phyloP scores from a whole-genome alignment of 2,888 invertebrate genomes.

The Erannis defoliaria region DNA sequence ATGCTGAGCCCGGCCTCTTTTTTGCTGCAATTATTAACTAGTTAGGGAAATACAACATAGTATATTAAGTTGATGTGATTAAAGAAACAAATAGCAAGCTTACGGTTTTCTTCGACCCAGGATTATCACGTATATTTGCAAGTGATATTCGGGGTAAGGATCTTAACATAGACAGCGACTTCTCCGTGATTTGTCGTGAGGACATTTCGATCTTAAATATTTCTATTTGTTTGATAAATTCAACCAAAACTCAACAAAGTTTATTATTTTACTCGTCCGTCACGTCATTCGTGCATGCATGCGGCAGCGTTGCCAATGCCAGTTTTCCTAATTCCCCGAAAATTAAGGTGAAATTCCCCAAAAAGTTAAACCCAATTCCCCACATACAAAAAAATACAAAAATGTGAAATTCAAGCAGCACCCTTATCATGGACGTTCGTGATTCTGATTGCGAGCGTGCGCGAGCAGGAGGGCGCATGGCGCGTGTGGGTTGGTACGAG shows the following conservation, averaged over 20 bases:
- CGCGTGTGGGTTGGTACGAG: too few species aligned
- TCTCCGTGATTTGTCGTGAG: conserved; percentile 89
- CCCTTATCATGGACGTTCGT: too few species aligned
- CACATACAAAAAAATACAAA: too few species aligned
- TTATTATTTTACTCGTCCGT: too few species aligned
- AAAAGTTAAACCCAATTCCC: too few species aligned
- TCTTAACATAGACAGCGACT: conserved; percentile 91
- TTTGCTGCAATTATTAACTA: conserved; percentile 71
- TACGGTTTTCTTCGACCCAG: conserved; percentile 88
- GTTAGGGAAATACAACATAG: neutral
- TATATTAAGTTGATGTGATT: neutral
- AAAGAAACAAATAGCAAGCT: conserved; percentile 49
- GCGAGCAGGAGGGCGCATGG: too few species aligned
- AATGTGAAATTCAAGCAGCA: too few species aligned
- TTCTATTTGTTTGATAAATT: neutral
- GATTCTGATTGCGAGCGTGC: too few species aligned
- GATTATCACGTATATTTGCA: conserved; percentile 91
- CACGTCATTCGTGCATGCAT: too few species aligned
- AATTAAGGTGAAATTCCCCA: too few species aligned
- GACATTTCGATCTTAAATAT: conserved; percentile 61
- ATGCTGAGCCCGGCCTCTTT: conserved; percentile 92
- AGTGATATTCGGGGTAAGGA: conserved; percentile 91
- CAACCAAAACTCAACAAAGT: neutral
- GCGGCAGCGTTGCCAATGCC: too few species aligned
- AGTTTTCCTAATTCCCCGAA: too few species aligned